Base-by-base conservation (phyloP, 1,140 invertebrate genomes). In the Temnothorax longispinosus region DNA sequence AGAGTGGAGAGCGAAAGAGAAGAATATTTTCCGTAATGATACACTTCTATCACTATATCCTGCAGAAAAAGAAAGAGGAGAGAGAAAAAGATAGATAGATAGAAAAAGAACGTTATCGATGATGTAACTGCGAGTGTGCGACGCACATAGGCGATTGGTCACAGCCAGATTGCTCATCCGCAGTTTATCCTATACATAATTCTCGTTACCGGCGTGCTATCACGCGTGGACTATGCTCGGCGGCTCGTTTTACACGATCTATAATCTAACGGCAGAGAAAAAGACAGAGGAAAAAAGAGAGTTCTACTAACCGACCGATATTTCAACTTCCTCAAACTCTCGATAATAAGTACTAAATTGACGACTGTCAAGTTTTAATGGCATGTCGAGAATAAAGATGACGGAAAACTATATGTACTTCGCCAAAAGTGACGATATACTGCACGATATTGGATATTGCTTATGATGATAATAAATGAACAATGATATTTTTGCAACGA, bases 181-280 rank as follows among this genome's bases (percentile, higher is more conserved):
- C 74, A 85, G 82, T 85, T 85, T 85, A 78, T 85, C 74, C 82
- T 65, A 78, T 85, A 64, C 82, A 78, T 60, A 41, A 69, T 78
- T 85, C 82, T 85, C 74, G 82, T 67, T 77, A 58, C 32, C 71
- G 67, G 56, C 67, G 56, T 15, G 87, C 56, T 87, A 89, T 89
- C 88, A 50, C 32, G 75, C 88, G 82, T 8, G 85, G 85, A 89
- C 88, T 90, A 64, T 87, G 88, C 69, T 74, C 80, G 38, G 44
- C 54, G 56, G 32, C 21, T 81, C 78, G 64, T 81, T 81, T 58
- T 71, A 56, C 78, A 44, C 50, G 47, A 71, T 81, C 52, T 56
- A 71, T 35, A 69, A 80, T 69, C 47, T 27, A 27, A 54, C 47
- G 13, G 8, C 65, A 21, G 75, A 77, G 13, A 69, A 13, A 69